Percentiles rank a stretch among this genome's conserved stretches.
Evolutionary conservation across 2,113 vertebrate species (phyloP).

Genomic region (Brachionichthys hirsutus): DNA sequence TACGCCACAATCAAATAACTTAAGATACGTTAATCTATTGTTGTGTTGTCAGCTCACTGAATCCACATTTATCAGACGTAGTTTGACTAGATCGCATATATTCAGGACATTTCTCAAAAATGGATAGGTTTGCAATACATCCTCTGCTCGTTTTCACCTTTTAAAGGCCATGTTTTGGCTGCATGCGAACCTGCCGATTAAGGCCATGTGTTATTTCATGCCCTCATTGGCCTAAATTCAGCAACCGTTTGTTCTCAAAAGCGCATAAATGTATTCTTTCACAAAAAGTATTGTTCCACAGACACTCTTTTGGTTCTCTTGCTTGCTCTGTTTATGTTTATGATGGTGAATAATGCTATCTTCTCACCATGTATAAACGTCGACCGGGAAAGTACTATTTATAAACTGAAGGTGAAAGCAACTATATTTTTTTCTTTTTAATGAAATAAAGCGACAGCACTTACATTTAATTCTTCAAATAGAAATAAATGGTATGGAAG

Average conservation of each 20-base stretch:
- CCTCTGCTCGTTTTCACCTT: constrained; percentile 20
- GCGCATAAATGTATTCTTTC: background rate
- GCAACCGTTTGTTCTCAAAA: constrained; percentile 6
- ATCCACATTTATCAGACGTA: background rate
- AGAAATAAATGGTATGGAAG: too few relatives aligned
- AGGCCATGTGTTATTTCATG: constrained; percentile 47
- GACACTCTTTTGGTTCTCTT: constrained; percentile 12
- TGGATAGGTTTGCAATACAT: constrained; percentile 9
- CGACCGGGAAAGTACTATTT: constrained; percentile 5
- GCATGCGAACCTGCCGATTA: constrained; percentile 25
- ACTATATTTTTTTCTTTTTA: constrained; percentile 7
- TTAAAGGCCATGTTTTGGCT: constrained; percentile 73
- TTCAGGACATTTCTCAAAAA: background rate
- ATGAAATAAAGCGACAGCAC: background rate
- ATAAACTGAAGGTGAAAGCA: background rate
- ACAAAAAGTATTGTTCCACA: background rate
- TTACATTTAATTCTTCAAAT: too few relatives aligned
- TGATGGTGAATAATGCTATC: constrained; percentile 20
- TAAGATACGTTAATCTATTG: background rate
- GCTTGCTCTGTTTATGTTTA: constrained; percentile 4
- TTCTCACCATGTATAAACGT: constrained; percentile 17
- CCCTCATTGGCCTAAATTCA: constrained; percentile 1
- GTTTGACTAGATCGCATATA: background rate
- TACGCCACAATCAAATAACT: background rate
- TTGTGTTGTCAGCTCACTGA: background rate